phyloP scores from a whole-genome alignment of 2,113 vertebrate genomes.

The Varanus komodoensis region DNA sequence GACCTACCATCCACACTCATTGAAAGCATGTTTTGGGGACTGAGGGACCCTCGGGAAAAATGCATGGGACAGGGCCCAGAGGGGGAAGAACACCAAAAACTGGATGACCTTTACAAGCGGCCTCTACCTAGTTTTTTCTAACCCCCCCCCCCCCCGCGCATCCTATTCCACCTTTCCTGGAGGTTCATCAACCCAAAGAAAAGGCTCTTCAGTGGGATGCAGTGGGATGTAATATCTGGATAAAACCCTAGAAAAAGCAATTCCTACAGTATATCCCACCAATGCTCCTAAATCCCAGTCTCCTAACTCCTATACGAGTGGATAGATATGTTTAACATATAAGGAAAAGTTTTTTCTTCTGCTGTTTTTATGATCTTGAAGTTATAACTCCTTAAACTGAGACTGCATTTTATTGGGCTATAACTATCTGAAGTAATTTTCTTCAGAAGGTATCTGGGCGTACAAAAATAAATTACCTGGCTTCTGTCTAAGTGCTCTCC shows the following conservation, averaged over 20 bases:
- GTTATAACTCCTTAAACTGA: background rate
- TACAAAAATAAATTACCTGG: slow-evolving; percentile 2
- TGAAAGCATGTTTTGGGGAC: background rate
- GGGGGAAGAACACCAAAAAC: background rate
- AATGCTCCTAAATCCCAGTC: background rate
- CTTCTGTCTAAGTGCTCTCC: slow-evolving; percentile 8
- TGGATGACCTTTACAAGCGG: background rate
- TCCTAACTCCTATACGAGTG: background rate
- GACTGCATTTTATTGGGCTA: background rate
- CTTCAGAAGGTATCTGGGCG: background rate
- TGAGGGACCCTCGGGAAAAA: background rate
- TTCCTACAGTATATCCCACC: background rate
- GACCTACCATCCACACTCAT: background rate
- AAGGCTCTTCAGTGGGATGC: background rate
- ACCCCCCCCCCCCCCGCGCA: too few relatives aligned
- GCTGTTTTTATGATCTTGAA: slow-evolving; percentile 17
- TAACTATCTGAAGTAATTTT: background rate
- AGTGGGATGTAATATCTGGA: background rate
- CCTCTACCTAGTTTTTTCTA: background rate
- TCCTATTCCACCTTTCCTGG: background rate
- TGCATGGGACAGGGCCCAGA: background rate
- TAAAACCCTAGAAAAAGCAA: background rate
- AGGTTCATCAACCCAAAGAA: background rate
- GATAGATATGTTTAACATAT: background rate
- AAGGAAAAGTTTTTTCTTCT: background rate